Evolutionary conservation across 2,113 vertebrate genomes (phyloP).

Genomic region (Guaruba guarouba): DNA sequence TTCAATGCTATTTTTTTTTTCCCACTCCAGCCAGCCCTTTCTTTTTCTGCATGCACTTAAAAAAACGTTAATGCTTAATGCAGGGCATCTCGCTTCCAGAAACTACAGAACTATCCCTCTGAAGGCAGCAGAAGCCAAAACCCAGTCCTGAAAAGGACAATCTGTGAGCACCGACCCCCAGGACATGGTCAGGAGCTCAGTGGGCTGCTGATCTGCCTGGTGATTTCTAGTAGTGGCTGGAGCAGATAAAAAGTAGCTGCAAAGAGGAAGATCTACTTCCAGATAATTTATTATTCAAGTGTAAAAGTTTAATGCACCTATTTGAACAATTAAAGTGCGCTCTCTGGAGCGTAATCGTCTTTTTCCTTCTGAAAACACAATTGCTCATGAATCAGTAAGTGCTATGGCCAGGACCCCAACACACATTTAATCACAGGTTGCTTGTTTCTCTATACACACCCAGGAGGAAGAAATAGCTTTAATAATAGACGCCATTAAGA

Average conservation of each 20-base stretch:
- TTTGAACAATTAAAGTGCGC: conserved; percentile 9
- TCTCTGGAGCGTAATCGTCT: background rate
- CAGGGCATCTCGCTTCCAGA: background rate
- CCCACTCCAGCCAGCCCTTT: background rate
- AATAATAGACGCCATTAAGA: background rate
- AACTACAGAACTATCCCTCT: background rate
- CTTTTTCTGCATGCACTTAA: background rate
- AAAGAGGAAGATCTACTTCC: background rate
- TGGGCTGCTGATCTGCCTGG: background rate
- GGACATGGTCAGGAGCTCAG: background rate
- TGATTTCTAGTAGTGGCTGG: background rate
- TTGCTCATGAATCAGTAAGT: background rate
- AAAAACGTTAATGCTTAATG: background rate
- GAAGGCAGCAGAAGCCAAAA: background rate
- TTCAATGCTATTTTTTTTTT: background rate
- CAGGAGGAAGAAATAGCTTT: background rate
- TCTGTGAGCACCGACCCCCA: background rate
- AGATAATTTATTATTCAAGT: background rate
- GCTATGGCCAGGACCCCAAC: background rate
- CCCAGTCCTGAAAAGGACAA: background rate
- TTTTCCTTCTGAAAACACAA: background rate
- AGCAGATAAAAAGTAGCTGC: background rate
- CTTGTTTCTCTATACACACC: background rate
- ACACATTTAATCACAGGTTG: background rate
- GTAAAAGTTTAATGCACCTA: background rate